A percentile compares a stretch with the other conserved stretches of the same genome.
Evolutionary conservation across 2,888 invertebrate genomes (phyloP).

Genomic region (Esperia sulphurella): DNA sequence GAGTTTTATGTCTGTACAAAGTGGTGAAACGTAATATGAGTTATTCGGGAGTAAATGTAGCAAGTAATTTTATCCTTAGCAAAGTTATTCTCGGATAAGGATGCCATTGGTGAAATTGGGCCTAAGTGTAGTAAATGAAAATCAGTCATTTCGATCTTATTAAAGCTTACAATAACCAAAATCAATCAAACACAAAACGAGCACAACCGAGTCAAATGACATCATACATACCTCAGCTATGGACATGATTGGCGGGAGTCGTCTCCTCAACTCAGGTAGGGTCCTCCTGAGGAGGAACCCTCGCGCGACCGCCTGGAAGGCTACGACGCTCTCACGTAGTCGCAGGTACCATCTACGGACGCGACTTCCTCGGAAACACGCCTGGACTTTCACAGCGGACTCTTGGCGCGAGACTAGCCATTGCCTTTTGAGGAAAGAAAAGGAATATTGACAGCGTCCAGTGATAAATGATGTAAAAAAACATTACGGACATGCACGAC

Average conservation of each 20-base stretch:
- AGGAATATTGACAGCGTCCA: neutral
- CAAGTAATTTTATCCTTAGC: too few species aligned
- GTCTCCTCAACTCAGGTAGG: conserved; percentile 61
- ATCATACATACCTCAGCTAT: conserved; percentile 28
- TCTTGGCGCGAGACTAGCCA: conserved; percentile 74
- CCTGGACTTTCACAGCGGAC: conserved; percentile 86
- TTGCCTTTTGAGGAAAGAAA: conserved; percentile 37
- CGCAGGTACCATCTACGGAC: conserved; percentile 83
- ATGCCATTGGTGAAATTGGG: too few species aligned
- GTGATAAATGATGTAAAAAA: too few species aligned
- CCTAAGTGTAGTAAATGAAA: too few species aligned
- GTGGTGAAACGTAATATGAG: too few species aligned
- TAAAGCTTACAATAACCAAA: neutral
- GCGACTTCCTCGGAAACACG: conserved; percentile 86
- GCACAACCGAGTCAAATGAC: conserved; percentile 7
- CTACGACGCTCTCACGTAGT: conserved; percentile 77
- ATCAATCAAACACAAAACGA: conserved; percentile 1
- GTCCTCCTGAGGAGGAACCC: conserved; percentile 82
- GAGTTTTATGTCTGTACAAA: too few species aligned
- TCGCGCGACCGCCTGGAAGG: conserved; percentile 86
- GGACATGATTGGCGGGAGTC: conserved; percentile 21
- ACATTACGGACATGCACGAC: too few species aligned
- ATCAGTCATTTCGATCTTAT: too few species aligned
- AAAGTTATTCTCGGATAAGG: too few species aligned
- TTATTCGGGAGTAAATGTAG: too few species aligned